A percentile compares a stretch with the other conserved stretches of the same genome.
phyloP scores from a whole-genome alignment of 2,113 vertebrate species.

The Thalassoma bifasciatum region DNA sequence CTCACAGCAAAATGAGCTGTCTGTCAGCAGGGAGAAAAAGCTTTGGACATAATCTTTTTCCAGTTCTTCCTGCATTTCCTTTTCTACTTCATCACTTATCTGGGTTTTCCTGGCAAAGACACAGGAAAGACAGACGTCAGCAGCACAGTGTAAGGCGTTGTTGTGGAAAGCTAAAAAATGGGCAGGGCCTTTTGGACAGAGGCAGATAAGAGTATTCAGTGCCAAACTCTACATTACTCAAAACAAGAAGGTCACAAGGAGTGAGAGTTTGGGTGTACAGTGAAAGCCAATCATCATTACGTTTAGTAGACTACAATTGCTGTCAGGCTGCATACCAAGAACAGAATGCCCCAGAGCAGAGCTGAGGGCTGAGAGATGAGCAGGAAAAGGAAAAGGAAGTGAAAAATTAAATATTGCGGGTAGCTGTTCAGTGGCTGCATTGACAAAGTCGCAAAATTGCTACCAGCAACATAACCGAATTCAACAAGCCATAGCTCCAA shows the following conservation, averaged over 20 bases:
- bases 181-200: constrained; percentile 32
- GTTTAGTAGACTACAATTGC: constrained; percentile 3
- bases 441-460: no score
- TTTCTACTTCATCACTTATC: constrained; percentile 60
- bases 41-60: constrained; percentile 37
- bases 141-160: constrained; percentile 31
- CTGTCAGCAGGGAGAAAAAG: constrained; percentile 13
- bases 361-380: no score
- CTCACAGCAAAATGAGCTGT: constrained; percentile 1
- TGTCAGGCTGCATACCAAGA: not conserved
- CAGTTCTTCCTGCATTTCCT: constrained; percentile 46
- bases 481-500: no score
- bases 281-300: constrained; percentile 34
- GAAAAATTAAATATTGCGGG: not conserved
- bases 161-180: constrained; percentile 37
- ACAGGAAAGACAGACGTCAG: constrained; percentile 68
- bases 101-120: constrained; percentile 62
- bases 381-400: not conserved
- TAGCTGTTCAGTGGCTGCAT: no score
- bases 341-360: not conserved
- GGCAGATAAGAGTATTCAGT: constrained; percentile 22
- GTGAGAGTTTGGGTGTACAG: constrained; percentile 5
- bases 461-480: no score
- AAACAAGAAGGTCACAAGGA: constrained; percentile 6
- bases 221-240: constrained; percentile 35